Evolutionary conservation across 2,797 vertebrate genomes (phyloP).

Genomic region (Discoglossus pictus): DNA sequence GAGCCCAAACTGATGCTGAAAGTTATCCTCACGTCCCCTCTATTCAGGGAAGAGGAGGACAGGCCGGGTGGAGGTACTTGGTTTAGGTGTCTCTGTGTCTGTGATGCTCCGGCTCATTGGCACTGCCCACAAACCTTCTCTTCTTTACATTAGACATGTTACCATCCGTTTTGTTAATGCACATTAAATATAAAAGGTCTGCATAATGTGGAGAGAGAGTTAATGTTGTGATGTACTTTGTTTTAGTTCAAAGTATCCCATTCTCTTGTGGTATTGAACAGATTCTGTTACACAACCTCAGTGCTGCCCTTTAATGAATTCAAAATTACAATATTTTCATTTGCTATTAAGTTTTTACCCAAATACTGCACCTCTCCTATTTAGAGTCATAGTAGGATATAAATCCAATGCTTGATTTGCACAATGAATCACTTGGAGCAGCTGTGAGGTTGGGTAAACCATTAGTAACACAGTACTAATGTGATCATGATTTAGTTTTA

Average conservation of each 20-base stretch:
- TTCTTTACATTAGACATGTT: slow-evolving; percentile 49
- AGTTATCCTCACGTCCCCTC: slow-evolving; percentile 91
- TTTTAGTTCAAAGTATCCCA: slow-evolving; percentile 20
- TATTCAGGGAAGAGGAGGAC: slow-evolving; percentile 88
- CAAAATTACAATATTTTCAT: not conserved
- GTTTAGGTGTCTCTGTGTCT: slow-evolving; percentile 13
- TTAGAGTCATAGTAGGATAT: too few relatives aligned
- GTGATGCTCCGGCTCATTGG: not conserved
- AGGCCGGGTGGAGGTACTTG: slow-evolving; percentile 79
- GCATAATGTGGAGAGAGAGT: slow-evolving; percentile 55
- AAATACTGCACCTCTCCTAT: too few relatives aligned
- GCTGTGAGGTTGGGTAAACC: slow-evolving; percentile 52
- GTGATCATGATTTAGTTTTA: slow-evolving; percentile 53
- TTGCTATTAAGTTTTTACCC: too few relatives aligned
- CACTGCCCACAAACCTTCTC: not conserved
- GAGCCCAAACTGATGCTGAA: slow-evolving; percentile 92
- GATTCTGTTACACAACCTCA: slow-evolving; percentile 52
- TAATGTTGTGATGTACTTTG: slow-evolving; percentile 10
- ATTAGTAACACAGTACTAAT: slow-evolving; percentile 53
- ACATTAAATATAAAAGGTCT: slow-evolving; percentile 19
- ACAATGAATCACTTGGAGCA: slow-evolving; percentile 26
- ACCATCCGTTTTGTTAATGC: slow-evolving; percentile 24
- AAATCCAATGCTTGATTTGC: too few relatives aligned
- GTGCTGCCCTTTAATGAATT: slow-evolving; percentile 16
- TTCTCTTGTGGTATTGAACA: slow-evolving; percentile 38